These are phyloP conservation scores for Pemphigus obesinymphae DNA, from an alignment of 1,140 invertebrate genomes.

Conservation along the genomic window DNA sequence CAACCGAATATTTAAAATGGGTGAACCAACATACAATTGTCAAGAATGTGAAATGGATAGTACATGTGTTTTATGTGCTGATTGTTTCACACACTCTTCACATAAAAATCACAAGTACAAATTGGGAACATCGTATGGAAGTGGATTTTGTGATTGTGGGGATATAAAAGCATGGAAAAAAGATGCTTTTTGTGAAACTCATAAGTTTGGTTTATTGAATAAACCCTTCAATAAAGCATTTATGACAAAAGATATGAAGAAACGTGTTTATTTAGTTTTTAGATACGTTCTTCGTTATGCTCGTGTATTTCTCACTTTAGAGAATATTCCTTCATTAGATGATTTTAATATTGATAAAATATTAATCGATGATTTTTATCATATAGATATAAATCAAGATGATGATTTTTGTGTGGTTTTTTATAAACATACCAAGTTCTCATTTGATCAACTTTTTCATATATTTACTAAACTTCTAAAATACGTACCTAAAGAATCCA, in stretches of 20 bases:
- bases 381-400: too few relatives aligned
- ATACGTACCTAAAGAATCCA: conserved; percentile 77
- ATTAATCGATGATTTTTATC: too few relatives aligned
- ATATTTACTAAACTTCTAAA: conserved; percentile 78
- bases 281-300: conserved; percentile 74
- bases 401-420: conserved; percentile 84
- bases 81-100: conserved; percentile 90
- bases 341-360: conserved; percentile 58
- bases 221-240: conserved; percentile 53
- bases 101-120: conserved; percentile 88
- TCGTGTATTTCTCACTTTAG: conserved; percentile 72
- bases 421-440: conserved; percentile 95
- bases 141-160: conserved; percentile 96
- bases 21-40: conserved; percentile 96
- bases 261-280: conserved; percentile 67
- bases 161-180: conserved; percentile 90
- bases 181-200: conserved; percentile 76
- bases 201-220: conserved; percentile 56
- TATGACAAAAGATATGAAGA: conserved; percentile 63
- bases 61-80: conserved; percentile 95
- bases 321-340: conserved; percentile 61
- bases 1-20: conserved; percentile 89
- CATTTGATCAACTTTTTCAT: conserved; percentile 91
- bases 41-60: conserved; percentile 93
- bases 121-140: conserved; percentile 87